Percentiles rank a stretch among this genome's conserved stretches.
Evolutionary conservation across 2,113 vertebrate genomes (phyloP).

Genomic region (Ciconia maguari): DNA sequence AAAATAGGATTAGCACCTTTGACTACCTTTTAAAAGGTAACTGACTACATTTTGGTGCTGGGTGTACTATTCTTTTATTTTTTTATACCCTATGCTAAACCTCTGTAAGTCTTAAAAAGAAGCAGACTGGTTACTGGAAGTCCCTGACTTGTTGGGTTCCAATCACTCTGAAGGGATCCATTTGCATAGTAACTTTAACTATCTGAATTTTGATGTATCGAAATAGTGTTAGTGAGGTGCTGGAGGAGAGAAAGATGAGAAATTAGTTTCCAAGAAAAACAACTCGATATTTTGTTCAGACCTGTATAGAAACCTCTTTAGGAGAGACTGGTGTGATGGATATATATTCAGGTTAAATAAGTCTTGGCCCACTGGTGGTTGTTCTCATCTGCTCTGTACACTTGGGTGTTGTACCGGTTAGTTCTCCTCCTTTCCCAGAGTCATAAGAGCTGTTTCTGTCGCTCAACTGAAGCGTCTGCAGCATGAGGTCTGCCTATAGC

Average conservation of each 20-base stretch:
- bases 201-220: background rate
- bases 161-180: background rate
- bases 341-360: background rate
- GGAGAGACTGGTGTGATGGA: background rate
- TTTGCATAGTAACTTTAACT: background rate
- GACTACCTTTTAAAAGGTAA: slow-evolving; percentile 1
- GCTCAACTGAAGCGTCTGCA: background rate
- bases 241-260: background rate
- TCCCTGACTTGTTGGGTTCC: background rate
- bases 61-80: background rate
- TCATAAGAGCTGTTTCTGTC: background rate
- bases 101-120: background rate
- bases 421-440: background rate
- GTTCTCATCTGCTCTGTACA: background rate
- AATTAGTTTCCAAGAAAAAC: background rate
- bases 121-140: background rate
- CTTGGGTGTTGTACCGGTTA: background rate
- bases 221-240: background rate
- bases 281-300: background rate
- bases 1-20: slow-evolving; percentile 50
- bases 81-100: background rate
- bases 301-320: background rate
- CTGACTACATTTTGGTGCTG: background rate
- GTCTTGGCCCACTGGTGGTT: background rate
- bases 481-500: background rate